These are phyloP conservation scores for Trachurus trachurus DNA, from an alignment of 2,797 vertebrate species.

Conservation along the genomic window DNA sequence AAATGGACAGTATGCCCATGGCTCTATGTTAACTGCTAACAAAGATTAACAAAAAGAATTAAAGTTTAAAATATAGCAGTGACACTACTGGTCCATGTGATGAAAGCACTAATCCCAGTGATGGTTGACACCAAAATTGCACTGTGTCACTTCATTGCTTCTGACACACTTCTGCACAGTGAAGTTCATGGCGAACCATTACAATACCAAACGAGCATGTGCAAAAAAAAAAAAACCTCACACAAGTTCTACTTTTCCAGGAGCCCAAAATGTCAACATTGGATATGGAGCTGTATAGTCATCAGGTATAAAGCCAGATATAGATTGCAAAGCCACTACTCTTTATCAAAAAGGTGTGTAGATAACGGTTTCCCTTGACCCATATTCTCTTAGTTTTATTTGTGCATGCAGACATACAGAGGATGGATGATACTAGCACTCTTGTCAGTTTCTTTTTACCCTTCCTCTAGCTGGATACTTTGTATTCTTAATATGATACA, in stretches of 20 bases:
- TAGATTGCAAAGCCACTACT: constrained; percentile 29
- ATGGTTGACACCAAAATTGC: constrained; percentile 54
- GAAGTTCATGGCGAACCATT: constrained; percentile 39
- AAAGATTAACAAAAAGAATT: constrained; percentile 35
- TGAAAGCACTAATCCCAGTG: constrained; percentile 37
- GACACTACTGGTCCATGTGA: constrained; percentile 22
- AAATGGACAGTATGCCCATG: background rate
- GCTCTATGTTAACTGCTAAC: background rate
- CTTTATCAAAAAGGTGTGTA: constrained; percentile 13
- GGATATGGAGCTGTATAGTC: constrained; percentile 11
- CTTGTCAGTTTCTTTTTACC: constrained; percentile 41
- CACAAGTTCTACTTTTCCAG: constrained; percentile 36
- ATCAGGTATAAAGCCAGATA: constrained; percentile 27
- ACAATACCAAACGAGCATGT: constrained; percentile 17
- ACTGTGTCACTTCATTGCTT: constrained; percentile 45
- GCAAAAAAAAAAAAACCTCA: constrained; percentile 17
- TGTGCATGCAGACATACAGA: constrained; percentile 30
- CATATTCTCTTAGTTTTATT: constrained; percentile 40
- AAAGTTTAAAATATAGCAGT: constrained; percentile 35
- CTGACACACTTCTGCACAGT: constrained; percentile 38
- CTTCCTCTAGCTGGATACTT: constrained; percentile 45
- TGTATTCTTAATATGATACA: constrained; percentile 44
- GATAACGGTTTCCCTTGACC: constrained; percentile 30
- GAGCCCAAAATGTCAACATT: constrained; percentile 36
- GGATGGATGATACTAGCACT: constrained; percentile 32